phyloP scores from a whole-genome alignment of 2,888 invertebrate genomes.

The Drosophila fungiperda region DNA sequence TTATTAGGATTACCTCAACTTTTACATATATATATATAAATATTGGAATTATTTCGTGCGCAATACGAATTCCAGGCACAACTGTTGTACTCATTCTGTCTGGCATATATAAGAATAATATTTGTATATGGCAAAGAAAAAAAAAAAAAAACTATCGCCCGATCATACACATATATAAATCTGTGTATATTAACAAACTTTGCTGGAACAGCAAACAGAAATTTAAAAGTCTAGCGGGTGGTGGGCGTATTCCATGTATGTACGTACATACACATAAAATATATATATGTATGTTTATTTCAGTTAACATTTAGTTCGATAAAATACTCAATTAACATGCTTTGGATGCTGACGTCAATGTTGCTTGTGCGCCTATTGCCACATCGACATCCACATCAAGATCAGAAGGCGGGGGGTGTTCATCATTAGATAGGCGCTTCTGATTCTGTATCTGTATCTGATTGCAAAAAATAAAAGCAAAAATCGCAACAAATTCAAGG shows the following conservation, averaged over 20 bases:
- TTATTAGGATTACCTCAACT: not conserved
- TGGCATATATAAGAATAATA: conserved; percentile 21
- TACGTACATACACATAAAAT: conserved; percentile 1
- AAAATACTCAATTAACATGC: conserved; percentile 50
- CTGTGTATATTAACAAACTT: conserved; percentile 34
- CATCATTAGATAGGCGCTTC: conserved; percentile 32
- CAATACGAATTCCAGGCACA: conserved; percentile 8
- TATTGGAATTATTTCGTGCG: conserved; percentile 3
- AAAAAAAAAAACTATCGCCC: conserved; percentile 27
- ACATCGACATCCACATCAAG: conserved; percentile 12
- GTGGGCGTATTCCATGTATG: conserved; percentile 58
- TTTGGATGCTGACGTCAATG: conserved; percentile 54
- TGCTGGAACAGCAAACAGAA: conserved; percentile 55
- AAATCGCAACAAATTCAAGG: conserved; percentile 63
- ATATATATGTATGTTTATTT: not conserved
- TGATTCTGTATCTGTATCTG: conserved; percentile 13
- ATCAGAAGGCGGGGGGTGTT: not conserved
- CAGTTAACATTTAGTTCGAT: conserved; percentile 51
- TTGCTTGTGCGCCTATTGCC: conserved; percentile 13
- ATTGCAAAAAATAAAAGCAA: conserved; percentile 33
- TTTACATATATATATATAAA: not conserved
- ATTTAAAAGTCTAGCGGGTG: conserved; percentile 5
- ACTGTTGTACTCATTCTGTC: conserved; percentile 25
- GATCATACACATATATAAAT: conserved; percentile 29
- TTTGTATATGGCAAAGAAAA: conserved; percentile 21